Evolutionary conservation across 2,888 invertebrate genomes (phyloP).

Genomic region (Ophion costatus): DNA sequence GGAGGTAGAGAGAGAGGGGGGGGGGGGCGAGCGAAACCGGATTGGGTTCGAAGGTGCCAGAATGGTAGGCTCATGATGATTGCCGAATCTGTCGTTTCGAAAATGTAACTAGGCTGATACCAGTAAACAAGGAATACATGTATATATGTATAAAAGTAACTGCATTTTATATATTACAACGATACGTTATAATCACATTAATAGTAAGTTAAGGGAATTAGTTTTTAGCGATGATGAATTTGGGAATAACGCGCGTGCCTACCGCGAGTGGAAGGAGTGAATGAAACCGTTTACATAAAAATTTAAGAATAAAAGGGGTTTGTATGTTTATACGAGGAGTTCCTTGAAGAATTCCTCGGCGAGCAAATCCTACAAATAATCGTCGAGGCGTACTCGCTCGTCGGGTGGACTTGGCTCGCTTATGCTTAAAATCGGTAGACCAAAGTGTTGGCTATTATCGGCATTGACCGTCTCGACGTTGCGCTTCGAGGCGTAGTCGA

Average conservation of each 20-base stretch:
- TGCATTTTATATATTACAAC: no score
- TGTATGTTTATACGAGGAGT: slow-evolving; percentile 78
- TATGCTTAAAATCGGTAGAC: slow-evolving; percentile 90
- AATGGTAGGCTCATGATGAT: no score
- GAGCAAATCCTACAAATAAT: slow-evolving; percentile 86
- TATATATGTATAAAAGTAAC: no score
- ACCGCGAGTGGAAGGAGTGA: not conserved
- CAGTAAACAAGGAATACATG: no score
- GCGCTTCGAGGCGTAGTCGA: slow-evolving; percentile 80
- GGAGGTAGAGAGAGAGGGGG: no score
- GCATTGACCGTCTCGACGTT: slow-evolving; percentile 73
- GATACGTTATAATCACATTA: no score
- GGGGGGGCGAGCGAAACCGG: no score
- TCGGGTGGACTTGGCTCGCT: slow-evolving; percentile 92
- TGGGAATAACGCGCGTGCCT: not conserved
- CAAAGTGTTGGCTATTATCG: slow-evolving; percentile 86
- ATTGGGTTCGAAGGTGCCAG: no score
- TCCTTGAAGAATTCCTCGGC: slow-evolving; percentile 82
- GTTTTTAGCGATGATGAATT: not conserved
- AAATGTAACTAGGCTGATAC: no score
- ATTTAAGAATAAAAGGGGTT: not conserved
- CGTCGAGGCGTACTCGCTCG: slow-evolving; percentile 87
- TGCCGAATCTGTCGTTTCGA: no score
- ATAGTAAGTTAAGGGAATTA: no score
- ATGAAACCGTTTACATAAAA: not conserved